Evolutionary conservation across 2,797 vertebrate species (phyloP).

Genomic region (Cossypha dichroa): DNA sequence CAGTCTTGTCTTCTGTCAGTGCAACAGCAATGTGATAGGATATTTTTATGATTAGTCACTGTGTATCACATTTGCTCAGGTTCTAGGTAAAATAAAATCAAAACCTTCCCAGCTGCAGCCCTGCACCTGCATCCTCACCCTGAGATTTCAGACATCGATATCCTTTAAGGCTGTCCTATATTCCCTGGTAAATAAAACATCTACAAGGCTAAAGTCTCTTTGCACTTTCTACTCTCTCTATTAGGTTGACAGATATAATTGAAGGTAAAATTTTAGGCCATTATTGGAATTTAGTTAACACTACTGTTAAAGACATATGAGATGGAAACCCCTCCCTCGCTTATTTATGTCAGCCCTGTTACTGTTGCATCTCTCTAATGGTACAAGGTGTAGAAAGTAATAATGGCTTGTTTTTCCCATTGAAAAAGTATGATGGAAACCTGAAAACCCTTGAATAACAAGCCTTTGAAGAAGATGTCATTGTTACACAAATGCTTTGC

Average conservation of each 20-base stretch:
- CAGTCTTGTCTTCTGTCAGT: background rate
- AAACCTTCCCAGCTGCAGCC: background rate
- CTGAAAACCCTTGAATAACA: background rate
- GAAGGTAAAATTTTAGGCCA: background rate
- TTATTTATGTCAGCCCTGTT: background rate
- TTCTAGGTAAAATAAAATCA: background rate
- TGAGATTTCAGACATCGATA: background rate
- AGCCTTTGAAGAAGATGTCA: background rate
- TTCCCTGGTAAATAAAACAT: background rate
- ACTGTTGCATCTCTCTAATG: background rate
- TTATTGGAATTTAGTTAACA: background rate
- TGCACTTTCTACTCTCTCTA: background rate
- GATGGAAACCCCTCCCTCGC: background rate
- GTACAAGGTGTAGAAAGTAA: background rate
- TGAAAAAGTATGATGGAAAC: background rate
- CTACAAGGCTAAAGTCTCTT: background rate
- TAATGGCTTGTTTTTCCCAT: background rate
- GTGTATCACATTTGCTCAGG: background rate
- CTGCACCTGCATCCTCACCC: background rate
- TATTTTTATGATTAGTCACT: background rate
- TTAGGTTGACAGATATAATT: background rate
- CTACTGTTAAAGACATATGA: background rate
- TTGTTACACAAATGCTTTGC: background rate
- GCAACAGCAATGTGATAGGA: background rate
- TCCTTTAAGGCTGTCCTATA: background rate